Base-by-base conservation (phyloP, 2,888 invertebrate genomes). In the Ichneumoninae sp. region DNA sequence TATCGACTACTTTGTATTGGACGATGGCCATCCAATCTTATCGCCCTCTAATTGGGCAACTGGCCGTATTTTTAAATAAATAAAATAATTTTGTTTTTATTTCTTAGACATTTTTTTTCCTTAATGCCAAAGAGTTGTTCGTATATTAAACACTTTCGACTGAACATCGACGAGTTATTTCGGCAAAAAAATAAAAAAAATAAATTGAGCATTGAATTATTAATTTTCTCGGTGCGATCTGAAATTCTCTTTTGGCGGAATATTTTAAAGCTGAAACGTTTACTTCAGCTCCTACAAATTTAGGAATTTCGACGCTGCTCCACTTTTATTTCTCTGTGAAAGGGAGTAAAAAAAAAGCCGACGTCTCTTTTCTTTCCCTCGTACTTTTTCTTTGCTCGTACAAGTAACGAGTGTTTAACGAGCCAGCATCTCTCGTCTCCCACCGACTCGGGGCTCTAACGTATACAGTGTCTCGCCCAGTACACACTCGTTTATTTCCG, bases 381-480 rank as follows among this genome's bases (percentile, higher is more conserved):
- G 54, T 19, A 57, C 30, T 44, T 44, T 57, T 60, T 54, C 36
- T 65, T 73, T 33, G 30, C 71, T 77, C 36, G 74, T 77, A 22
- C 54, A 73, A 40, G 77, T 84, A 84, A 81, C 83, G 83, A 84
- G 83, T 74, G 73, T 84, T 84, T 84, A 84, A 84, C 83, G 83
- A 84, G 83, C 77, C 83, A 77, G 73, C 81, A 69, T 71, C 80
- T 77, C 73, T 77, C 73, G 52, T 69, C 73, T 77, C 68, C n/a
- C 69, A 63, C 69, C 57, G 47, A 22, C 65, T 30, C 79, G 19
- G 71, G 66, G 60, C 71, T 68, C 33, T 8, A 57, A 75, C 65
- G 30, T 52, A 68, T 57, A 79, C 52, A 57, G 10, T 40, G 60
- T 73, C 73, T 80, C 60, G 50, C 50, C 44, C 71, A 60, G 68